A percentile compares a stretch with the other conserved stretches of the same genome.
Evolutionary conservation across 2,113 vertebrate species (phyloP).

Genomic region (Lichenostomus cassidix): DNA sequence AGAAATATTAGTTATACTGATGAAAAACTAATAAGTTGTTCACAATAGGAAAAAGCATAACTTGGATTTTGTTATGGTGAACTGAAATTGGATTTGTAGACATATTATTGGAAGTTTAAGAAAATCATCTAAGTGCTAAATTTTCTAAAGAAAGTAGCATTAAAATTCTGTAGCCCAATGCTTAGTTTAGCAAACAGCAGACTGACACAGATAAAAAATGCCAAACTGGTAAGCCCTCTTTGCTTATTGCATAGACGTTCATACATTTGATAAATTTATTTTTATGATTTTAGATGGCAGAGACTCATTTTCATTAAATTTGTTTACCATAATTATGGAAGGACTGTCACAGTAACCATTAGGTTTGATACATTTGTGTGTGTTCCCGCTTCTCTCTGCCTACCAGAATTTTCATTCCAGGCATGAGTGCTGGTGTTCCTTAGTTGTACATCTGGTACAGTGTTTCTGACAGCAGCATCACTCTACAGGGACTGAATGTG

Average conservation of each 20-base stretch:
- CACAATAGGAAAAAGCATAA: background rate
- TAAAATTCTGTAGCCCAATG: background rate
- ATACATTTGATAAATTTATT: background rate
- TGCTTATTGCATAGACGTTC: background rate
- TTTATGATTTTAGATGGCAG: conserved; percentile 18
- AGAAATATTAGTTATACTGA: background rate
- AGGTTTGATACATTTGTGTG: conserved; percentile 24
- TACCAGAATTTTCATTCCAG: conserved; percentile 48
- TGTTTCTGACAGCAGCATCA: conserved; percentile 60
- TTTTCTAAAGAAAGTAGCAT: background rate
- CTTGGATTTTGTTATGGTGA: background rate
- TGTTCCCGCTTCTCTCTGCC: background rate
- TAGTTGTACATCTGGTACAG: conserved; percentile 59
- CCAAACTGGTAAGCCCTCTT: background rate
- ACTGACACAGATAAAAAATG: background rate
- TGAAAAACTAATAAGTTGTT: background rate
- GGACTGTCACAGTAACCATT: conserved; percentile 16
- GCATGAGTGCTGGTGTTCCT: conserved; percentile 10
- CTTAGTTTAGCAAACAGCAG: background rate
- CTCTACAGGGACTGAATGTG: conserved; percentile 38
- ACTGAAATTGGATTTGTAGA: background rate
- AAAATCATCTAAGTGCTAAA: background rate
- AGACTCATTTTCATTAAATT: conserved; percentile 3
- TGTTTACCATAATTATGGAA: conserved; percentile 36
- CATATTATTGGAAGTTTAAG: background rate